These are phyloP conservation scores for Machaerirhynchus nigripectus DNA, from an alignment of 2,113 vertebrate genomes.

Conservation along the genomic window DNA sequence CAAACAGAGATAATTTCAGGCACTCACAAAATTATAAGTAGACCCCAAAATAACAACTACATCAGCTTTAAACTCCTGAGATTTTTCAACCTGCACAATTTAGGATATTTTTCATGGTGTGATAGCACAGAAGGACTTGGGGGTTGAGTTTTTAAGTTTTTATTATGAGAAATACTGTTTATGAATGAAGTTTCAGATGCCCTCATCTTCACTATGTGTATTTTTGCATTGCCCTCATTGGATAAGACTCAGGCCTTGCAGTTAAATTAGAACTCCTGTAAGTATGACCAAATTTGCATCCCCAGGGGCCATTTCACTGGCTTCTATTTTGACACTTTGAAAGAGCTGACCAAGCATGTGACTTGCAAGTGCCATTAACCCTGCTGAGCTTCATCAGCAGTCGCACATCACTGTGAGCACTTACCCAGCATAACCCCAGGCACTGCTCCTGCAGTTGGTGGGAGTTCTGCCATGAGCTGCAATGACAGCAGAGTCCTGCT, in stretches of 20 bases:
- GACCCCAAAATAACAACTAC: neutral
- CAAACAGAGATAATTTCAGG: neutral
- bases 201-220: rapidly evolving
- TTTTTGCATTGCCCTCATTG: neutral
- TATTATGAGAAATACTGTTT: neutral
- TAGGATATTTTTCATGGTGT: neutral
- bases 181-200: neutral
- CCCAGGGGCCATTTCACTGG: neutral
- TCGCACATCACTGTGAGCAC: neutral
- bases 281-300: neutral
- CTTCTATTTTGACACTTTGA: neutral
- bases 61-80: neutral
- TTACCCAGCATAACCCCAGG: neutral
- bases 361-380: neutral
- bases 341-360: neutral
- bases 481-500: neutral
- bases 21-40: neutral
- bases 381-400: neutral
- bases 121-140: neutral
- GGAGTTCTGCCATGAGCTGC: neutral
- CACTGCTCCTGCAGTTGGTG: rapidly evolving
- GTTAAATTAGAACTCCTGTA: neutral
- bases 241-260: neutral
- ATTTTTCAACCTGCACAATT: neutral
- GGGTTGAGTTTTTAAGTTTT: neutral